Conservation (phyloP, 2,113 vertebrate species). For the Rhipidura dahli region DNA sequence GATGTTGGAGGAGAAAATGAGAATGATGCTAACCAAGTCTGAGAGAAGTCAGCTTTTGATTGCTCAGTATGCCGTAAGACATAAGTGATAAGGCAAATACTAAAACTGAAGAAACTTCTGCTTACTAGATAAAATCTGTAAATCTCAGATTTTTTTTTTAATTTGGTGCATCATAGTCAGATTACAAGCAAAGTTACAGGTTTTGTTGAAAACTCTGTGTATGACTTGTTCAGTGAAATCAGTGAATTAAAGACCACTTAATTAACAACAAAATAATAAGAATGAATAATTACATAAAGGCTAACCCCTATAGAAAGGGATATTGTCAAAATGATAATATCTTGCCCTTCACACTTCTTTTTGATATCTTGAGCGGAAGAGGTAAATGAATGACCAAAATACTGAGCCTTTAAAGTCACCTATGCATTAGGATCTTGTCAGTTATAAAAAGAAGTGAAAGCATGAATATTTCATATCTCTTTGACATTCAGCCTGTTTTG, state of each 20-base stretch:
- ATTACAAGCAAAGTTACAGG: not conserved
- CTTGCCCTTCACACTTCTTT: not conserved
- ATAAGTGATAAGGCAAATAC: not conserved
- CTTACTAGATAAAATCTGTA: not conserved
- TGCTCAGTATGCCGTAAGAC: not conserved
- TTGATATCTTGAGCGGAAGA: not conserved
- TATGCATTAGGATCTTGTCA: not conserved
- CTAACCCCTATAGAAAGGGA: not conserved
- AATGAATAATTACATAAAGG: not conserved
- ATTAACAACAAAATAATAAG: not conserved
- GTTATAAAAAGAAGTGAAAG: not conserved
- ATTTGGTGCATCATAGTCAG: not conserved
- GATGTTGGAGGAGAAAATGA: not conserved
- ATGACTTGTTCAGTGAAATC: not conserved
- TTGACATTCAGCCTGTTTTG: constrained; percentile 34
- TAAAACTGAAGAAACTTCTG: not conserved
- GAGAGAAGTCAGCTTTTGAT: not conserved
- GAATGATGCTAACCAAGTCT: not conserved
- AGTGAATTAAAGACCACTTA: not conserved
- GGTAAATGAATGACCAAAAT: not conserved
- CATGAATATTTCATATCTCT: constrained; percentile 57
- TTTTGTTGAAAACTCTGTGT: not conserved
- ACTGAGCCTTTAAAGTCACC: not conserved
- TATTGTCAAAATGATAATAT: not conserved
- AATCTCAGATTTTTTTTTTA: not conserved